Base-by-base conservation (phyloP, 2,797 vertebrate genomes). In the Enteromius viviparus region DNA sequence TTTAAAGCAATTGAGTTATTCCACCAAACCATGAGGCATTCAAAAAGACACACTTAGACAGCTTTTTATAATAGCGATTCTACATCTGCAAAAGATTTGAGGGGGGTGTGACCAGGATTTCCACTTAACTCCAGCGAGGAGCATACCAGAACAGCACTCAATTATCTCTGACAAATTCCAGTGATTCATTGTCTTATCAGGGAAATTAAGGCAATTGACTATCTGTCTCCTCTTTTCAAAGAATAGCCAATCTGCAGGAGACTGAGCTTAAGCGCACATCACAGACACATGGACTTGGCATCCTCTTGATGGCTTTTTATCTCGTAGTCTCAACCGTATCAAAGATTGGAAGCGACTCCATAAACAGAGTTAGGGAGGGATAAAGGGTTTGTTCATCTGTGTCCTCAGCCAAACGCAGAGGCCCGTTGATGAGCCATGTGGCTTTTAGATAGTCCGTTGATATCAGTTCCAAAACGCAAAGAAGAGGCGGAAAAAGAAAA, bases 261-360 rank as follows among this genome's bases (percentile, higher is more conserved):
- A 84, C 86, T 87, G 72, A 60, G 45, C 78, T 86, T 80, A 88
- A 71, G 76, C 78, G 88, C 86, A 23, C 85, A 81, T 84, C 80
- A 82, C 45, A 76, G 26, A 49, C 79, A 62, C 37, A 51, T 80
- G 71, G 76, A 64, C 53, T 72, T 86, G 80, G 60, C 80, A 86
- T 69, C 85, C 62, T 53, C 47, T 49, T 32, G 37, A 40, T 53
- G 29, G 40, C 71, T 85, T 87, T 42, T 85, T 62, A 84, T 85
- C 26, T 83, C 58, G 8, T 68, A 65, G 66, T 40, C 51, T 55
- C 76, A 81, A 71, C 64, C 8, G 8, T 71, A 83, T 83, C 74
- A 82, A 76, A 81, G 80, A 76, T 74, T 82, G 66, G 79, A 82
- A 75, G 58, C 70, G 60, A 80, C 23, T 77, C 76, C 62, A 62